Evolutionary conservation across 2,113 vertebrate genomes (phyloP), one percentile per base, ranked within the genome.

Genomic region (Oncorhynchus keta): DNA sequence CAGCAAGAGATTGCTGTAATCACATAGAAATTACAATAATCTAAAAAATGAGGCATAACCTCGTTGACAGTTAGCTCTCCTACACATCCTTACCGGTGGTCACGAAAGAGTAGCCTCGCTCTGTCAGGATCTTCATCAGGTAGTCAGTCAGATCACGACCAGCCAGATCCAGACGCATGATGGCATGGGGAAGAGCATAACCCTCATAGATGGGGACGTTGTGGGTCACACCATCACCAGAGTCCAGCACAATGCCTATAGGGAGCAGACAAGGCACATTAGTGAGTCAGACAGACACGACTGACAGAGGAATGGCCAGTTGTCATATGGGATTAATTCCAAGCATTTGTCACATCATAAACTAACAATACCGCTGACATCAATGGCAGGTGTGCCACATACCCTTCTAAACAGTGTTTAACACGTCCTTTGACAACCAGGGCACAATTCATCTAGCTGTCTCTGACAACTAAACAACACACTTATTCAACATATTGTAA

Each of bases 41-140:
- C 3, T 0, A 26, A 7, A 26, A n/a, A n/a, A 64, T n/a, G 1
- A 9, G n/a, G n/a, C 51, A 16, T 55, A 66, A 26, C 26, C 64
- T 32, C 11, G 4, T 66, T 30, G 11, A 66, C 22, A 28, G 22
- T 49, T 49, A 49, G 55, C 22, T 8, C 11, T 64, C 16, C 39
- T 45, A 45, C 39, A 45, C 39, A 45, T 45, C 39, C 76, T 80
- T 92, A 98, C 97, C 97, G 11, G 97, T 99, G 91, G 97, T 99
- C 84, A 98, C 96, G 4, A 99, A 99, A 73, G 95, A 96, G 84
- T 99, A 99, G 89, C 97, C 97, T 87, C 97, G 95, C 92, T 99
- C 97, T 1, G 97, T 99, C 88, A 99, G 95, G 92, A 99, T 99
- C 93, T 99, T 99, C 97, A 99, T 99, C 94, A 98, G 95, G 94